These are phyloP conservation scores for Acanthiza pusilla DNA, from an alignment of 2,797 vertebrate genomes.

Conservation along the genomic window DNA sequence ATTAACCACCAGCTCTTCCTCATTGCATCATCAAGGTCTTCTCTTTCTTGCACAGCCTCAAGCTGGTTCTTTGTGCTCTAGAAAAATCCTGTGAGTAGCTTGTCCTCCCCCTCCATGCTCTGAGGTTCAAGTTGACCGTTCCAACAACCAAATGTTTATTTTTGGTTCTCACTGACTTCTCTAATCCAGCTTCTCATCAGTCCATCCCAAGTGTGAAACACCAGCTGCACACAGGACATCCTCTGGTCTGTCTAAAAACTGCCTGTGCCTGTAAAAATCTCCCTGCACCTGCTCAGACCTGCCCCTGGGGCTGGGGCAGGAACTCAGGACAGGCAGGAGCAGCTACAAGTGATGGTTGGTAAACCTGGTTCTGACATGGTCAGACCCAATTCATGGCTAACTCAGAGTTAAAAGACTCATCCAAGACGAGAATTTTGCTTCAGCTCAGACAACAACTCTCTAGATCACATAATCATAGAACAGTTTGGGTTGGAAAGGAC, in stretches of 20 bases:
- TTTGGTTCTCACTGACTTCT: background rate
- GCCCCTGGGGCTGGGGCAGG: background rate
- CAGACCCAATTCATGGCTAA: background rate
- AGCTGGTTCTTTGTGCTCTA: background rate
- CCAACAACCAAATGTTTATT: background rate
- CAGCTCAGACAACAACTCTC: background rate
- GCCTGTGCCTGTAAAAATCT: background rate
- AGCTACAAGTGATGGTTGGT: accelerated
- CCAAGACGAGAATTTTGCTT: background rate
- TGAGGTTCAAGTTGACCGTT: background rate
- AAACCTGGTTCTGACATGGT: background rate
- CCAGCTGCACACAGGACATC: background rate
- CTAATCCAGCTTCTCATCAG: background rate
- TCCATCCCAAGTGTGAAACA: background rate
- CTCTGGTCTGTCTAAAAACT: background rate
- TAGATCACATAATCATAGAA: accelerated
- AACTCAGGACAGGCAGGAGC: background rate
- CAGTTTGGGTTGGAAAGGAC: background rate
- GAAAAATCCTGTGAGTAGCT: background rate
- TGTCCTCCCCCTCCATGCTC: background rate
- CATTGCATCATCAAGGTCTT: background rate
- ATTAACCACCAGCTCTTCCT: background rate
- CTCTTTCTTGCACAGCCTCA: background rate
- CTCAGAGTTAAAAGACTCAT: background rate
- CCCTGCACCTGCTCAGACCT: background rate